phyloP scores from a whole-genome alignment of 2,888 invertebrate genomes.

The Andrena hattorfiana region DNA sequence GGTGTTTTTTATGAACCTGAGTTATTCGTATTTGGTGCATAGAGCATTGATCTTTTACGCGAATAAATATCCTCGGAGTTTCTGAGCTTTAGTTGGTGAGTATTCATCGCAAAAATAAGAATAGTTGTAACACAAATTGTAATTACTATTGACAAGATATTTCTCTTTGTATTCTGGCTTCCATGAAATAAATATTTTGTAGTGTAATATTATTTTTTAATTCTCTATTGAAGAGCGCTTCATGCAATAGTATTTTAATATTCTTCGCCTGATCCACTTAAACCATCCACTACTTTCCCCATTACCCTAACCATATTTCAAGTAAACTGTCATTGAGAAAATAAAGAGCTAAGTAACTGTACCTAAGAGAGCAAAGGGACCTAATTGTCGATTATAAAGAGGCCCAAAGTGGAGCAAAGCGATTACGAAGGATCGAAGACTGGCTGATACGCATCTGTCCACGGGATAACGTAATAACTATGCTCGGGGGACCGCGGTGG shows the following conservation, averaged over 20 bases:
- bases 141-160: no score
- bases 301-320: slow-evolving; percentile 5
- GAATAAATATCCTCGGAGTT: no score
- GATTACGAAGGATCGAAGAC: slow-evolving; percentile 41
- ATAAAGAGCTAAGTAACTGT: slow-evolving; percentile 36
- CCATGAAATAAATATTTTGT: no score
- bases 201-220: no score
- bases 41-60: no score
- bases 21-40: no score
- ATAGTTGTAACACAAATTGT: no score
- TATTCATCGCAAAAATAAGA: no score
- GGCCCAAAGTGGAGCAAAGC: slow-evolving; percentile 51
- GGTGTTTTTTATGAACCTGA: no score
- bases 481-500: slow-evolving; percentile 69
- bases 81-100: no score
- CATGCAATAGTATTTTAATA: neutral
- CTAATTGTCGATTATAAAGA: slow-evolving; percentile 47
- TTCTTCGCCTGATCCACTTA: neutral
- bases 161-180: no score
- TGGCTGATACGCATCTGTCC: slow-evolving; percentile 70
- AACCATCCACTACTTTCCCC: neutral
- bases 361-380: slow-evolving; percentile 28
- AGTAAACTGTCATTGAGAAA: neutral
- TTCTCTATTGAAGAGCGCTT: no score
- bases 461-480: slow-evolving; percentile 58